Percentiles rank a stretch among this genome's conserved stretches.
Conservation (phyloP, 1,140 invertebrate genomes). For the Drosophila lowei region DNA sequence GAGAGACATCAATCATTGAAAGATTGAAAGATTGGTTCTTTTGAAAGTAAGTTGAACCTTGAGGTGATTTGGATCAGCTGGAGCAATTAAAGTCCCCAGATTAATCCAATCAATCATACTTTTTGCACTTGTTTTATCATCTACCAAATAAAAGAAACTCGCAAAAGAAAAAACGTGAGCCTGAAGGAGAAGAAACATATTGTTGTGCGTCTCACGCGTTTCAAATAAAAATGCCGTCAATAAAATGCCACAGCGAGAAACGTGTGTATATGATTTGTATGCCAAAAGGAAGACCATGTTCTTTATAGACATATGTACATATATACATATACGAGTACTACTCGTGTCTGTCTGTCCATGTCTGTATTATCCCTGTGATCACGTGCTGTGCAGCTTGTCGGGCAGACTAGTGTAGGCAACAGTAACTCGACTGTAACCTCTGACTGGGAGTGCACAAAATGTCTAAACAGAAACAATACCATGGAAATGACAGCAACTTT, state of each 20-base stretch:
- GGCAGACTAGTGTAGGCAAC: slow-evolving; percentile 14
- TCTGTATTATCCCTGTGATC: slow-evolving; percentile 55
- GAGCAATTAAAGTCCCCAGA: not conserved
- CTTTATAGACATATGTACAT: slow-evolving; percentile 6
- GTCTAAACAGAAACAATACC: slow-evolving; percentile 66
- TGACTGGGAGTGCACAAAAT: slow-evolving; percentile 62
- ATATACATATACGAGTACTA: slow-evolving; percentile 1
- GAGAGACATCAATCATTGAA: too few species aligned
- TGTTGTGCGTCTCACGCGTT: slow-evolving; percentile 68
- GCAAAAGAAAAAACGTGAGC: not conserved
- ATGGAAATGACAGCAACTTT: slow-evolving; percentile 48
- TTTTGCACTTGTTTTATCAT: slow-evolving; percentile 26
- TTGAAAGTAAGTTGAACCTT: too few species aligned
- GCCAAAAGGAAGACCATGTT: slow-evolving; percentile 26
- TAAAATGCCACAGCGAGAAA: slow-evolving; percentile 71
- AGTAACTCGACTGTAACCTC: not conserved
- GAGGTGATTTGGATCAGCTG: not conserved
- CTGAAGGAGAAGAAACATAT: slow-evolving; percentile 40
- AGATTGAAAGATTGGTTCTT: too few species aligned
- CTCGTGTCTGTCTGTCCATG: slow-evolving; percentile 15
- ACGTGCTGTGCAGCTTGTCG: slow-evolving; percentile 72
- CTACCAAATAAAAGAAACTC: slow-evolving; percentile 25
- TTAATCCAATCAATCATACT: slow-evolving; percentile 31
- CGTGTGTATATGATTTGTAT: slow-evolving; percentile 69
- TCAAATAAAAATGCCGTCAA: slow-evolving; percentile 76